Percentiles rank a stretch among this genome's conserved stretches.
Conservation (phyloP, 2,797 vertebrate species). For the Hyperoplus lanceolatus region DNA sequence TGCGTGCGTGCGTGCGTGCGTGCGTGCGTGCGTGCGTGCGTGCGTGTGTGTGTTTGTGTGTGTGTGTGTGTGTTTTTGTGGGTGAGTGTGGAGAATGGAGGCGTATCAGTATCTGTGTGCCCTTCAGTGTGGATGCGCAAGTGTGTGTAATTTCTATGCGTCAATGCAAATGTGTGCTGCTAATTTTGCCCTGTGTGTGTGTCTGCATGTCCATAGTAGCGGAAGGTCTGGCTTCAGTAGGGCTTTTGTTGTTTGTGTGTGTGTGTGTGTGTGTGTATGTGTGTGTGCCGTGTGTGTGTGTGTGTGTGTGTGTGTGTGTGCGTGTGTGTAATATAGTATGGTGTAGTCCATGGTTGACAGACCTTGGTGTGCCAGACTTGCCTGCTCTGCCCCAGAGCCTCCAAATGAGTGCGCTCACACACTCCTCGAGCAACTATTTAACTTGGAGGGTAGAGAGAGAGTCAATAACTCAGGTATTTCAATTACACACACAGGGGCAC, state of each 20-base stretch:
- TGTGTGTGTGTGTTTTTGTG: too few species aligned
- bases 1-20: too few species aligned
- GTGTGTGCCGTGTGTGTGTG: not conserved
- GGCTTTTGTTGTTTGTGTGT: not conserved
- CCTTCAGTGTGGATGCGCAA: not conserved
- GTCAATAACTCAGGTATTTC: slow-evolving; percentile 82
- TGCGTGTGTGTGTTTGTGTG: too few species aligned
- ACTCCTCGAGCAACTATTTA: slow-evolving; percentile 69
- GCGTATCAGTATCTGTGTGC: not conserved
- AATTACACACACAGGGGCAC: slow-evolving; percentile 81
- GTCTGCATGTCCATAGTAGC: slow-evolving; percentile 7
- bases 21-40: too few species aligned
- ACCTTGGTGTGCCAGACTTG: slow-evolving; percentile 36
- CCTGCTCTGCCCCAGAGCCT: slow-evolving; percentile 65
- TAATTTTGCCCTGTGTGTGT: not conserved
- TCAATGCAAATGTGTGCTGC: not conserved
- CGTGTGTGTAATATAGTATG: too few species aligned
- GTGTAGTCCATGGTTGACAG: slow-evolving; percentile 37
- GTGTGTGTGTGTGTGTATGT: not conserved
- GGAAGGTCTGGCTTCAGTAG: not conserved
- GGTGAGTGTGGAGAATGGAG: not conserved
- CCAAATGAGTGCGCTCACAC: slow-evolving; percentile 71
- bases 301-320: slow-evolving; percentile 29
- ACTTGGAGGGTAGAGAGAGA: slow-evolving; percentile 63
- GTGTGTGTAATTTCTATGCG: not conserved